These are phyloP conservation scores for Oreochromis aureus DNA, from an alignment of 2,113 vertebrate species.

Conservation along the genomic window DNA sequence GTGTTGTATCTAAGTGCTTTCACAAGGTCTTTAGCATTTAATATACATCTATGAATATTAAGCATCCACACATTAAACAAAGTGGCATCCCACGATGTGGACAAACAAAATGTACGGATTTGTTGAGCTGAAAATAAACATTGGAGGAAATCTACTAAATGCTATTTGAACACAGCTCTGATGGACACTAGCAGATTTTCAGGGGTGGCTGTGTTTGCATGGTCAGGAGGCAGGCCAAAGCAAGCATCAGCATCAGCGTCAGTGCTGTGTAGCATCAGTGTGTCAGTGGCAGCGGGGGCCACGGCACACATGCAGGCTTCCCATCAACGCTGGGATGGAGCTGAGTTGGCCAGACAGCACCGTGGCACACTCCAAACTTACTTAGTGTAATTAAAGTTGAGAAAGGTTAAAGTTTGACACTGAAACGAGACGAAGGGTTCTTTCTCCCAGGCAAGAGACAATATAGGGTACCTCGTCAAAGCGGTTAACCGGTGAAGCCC, in stretches of 20 bases:
- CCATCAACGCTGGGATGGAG: constrained; percentile 57
- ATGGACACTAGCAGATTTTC: background rate
- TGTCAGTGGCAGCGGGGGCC: constrained; percentile 70
- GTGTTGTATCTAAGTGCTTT: background rate
- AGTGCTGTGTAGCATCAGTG: constrained; percentile 66
- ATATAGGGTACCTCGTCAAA: constrained; percentile 68
- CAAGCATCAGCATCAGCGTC: constrained; percentile 55
- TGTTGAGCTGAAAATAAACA: background rate
- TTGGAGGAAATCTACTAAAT: background rate
- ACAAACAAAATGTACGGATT: constrained; percentile 1
- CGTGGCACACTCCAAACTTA: constrained; percentile 71
- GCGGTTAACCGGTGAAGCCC: constrained; percentile 55
- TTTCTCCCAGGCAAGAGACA: constrained; percentile 65
- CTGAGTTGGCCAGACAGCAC: constrained; percentile 72
- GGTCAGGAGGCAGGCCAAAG: constrained; percentile 50
- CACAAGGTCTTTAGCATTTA: background rate
- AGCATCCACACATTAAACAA: background rate
- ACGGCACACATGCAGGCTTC: constrained; percentile 71
- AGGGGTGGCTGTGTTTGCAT: constrained; percentile 14
- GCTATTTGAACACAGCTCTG: background rate
- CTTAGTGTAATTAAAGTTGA: constrained; percentile 79
- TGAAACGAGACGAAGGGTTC: constrained; percentile 65
- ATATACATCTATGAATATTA: background rate
- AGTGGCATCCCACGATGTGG: background rate
- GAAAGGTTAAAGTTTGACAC: constrained; percentile 81